Percentiles rank a stretch among this genome's conserved stretches.
phyloP scores from a whole-genome alignment of 2,888 invertebrate genomes.

The Atherix ibis region DNA sequence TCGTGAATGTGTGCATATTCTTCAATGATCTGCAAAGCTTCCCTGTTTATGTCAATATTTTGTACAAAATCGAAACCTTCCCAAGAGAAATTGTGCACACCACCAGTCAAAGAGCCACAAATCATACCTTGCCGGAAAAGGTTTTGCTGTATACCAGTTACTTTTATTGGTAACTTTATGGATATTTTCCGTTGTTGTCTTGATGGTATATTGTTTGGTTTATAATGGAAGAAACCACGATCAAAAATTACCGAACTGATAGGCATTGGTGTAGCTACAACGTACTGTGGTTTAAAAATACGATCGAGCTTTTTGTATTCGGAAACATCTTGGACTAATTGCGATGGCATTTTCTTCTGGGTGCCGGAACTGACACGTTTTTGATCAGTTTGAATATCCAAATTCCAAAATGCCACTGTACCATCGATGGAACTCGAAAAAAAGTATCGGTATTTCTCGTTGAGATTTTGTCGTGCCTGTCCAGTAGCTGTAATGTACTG shows the following conservation, averaged over 20 bases:
- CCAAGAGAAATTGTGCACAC: slow-evolving; percentile 35
- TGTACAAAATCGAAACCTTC: slow-evolving; percentile 47
- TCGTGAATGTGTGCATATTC: slow-evolving; percentile 45
- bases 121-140: slow-evolving; percentile 18
- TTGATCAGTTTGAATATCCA: slow-evolving; percentile 29
- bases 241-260: slow-evolving; percentile 27
- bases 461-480: slow-evolving; percentile 31
- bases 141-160: slow-evolving; percentile 7
- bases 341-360: slow-evolving; percentile 37
- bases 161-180: slow-evolving; percentile 14
- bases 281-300: slow-evolving; percentile 45
- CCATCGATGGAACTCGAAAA: slow-evolving; percentile 51
- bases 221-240: slow-evolving; percentile 16
- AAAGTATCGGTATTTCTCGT: slow-evolving; percentile 41
- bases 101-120: slow-evolving; percentile 28
- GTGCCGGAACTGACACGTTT: slow-evolving; percentile 15
- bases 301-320: slow-evolving; percentile 42
- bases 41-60: slow-evolving; percentile 39
- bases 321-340: slow-evolving; percentile 43
- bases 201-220: background rate
- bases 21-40: slow-evolving; percentile 31
- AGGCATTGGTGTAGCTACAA: slow-evolving; percentile 34
- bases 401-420: slow-evolving; percentile 52
- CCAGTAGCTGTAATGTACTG: slow-evolving; percentile 44
- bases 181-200: background rate